These are phyloP conservation scores for Conchocele bisecta DNA, from an alignment of 2,888 invertebrate species.

Conservation along the genomic window DNA sequence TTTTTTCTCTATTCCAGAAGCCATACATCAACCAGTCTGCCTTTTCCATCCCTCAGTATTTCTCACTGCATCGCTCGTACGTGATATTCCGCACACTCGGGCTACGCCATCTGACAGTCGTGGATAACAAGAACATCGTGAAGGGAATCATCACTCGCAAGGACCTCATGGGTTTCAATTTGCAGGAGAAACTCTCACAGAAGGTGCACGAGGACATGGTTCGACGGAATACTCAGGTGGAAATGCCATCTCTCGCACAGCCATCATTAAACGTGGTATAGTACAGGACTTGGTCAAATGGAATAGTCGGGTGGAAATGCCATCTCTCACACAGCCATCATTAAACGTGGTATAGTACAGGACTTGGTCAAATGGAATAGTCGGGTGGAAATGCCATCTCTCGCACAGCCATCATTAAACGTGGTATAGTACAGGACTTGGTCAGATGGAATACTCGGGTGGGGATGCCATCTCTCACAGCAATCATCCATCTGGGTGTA, in stretches of 20 bases:
- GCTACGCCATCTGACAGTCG: conserved; percentile 82
- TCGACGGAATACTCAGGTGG: conserved; percentile 14
- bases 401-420: no score
- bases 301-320: background rate
- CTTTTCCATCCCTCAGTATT: conserved; percentile 79
- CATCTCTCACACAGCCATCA: background rate
- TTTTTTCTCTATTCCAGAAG: conserved; percentile 66
- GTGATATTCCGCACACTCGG: conserved; percentile 83
- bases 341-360: conserved; percentile 6
- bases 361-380: background rate
- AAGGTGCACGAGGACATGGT: conserved; percentile 23
- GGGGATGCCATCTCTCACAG: no score
- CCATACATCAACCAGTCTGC: conserved; percentile 83
- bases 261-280: conserved; percentile 11
- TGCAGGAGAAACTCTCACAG: conserved; percentile 80
- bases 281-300: background rate
- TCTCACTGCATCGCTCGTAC: conserved; percentile 83
- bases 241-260: conserved; percentile 21
- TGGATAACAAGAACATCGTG: conserved; percentile 79
- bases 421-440: no score
- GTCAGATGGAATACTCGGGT: no score
- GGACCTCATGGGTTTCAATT: conserved; percentile 83
- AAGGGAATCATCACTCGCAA: conserved; percentile 83
- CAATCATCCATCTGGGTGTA: no score
- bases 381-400: background rate